phyloP scores from a whole-genome alignment of 2,888 invertebrate species.

The Carpatolechia fugitivella region DNA sequence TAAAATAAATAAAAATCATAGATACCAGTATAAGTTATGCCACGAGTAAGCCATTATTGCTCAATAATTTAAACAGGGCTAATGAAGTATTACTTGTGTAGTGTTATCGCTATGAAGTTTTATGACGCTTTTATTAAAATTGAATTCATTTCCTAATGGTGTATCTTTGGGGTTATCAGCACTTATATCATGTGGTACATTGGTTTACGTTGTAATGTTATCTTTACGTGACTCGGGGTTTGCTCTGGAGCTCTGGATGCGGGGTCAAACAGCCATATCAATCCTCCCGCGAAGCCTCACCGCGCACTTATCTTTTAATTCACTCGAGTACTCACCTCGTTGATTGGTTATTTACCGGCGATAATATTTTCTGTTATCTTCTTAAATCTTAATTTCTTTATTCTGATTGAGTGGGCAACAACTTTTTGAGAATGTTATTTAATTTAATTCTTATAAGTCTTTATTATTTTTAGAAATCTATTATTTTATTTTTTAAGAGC shows the following conservation, averaged over 20 bases:
- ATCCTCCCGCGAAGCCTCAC: conserved; percentile 50
- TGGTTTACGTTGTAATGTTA: conserved; percentile 40
- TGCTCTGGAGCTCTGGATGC: conserved; percentile 30
- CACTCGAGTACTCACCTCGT: conserved; percentile 55
- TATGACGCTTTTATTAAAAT: conserved; percentile 35
- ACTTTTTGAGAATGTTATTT: conserved; percentile 1
- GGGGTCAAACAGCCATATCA: conserved; percentile 54
- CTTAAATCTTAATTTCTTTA: conserved; percentile 62
- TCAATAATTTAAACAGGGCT: conserved; percentile 65
- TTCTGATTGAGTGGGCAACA: conserved; percentile 35
- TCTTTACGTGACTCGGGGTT: conserved; percentile 40
- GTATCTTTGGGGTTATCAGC: conserved; percentile 9
- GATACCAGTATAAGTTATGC: conserved; percentile 51
- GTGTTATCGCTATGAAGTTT: conserved; percentile 18
- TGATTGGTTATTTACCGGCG: conserved; percentile 59
- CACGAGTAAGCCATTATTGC: conserved; percentile 53
- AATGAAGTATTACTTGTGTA: conserved; percentile 55
- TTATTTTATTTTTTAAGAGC: no score
- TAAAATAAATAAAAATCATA: no score
- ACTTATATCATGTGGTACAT: conserved; percentile 24
- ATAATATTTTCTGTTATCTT: conserved; percentile 54
- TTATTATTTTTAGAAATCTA: no score
- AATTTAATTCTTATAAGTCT: background rate
- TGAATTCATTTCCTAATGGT: conserved; percentile 11
- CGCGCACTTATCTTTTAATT: conserved; percentile 67